Percentiles rank a stretch among this genome's conserved stretches.
These are phyloP conservation scores for Corydoras sp. DNA, from an alignment of 2,113 vertebrate genomes.

Conservation along the genomic window DNA sequence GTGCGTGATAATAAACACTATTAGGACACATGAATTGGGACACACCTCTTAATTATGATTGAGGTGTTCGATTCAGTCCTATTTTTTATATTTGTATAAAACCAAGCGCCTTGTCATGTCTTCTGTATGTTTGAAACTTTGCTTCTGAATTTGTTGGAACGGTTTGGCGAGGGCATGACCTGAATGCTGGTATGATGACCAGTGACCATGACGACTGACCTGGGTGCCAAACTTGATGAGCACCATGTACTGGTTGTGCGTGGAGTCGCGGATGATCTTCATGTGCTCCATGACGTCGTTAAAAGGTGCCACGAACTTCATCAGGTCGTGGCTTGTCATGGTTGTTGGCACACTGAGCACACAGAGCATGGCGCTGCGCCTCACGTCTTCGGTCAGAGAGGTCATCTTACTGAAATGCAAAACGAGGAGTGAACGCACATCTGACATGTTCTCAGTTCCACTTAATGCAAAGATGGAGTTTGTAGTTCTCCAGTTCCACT, in stretches of 20 bases:
- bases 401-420: conserved; percentile 85
- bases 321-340: conserved; percentile 97
- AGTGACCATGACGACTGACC: conserved; percentile 60
- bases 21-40: too few species aligned
- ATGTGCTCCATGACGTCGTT: conserved; percentile 97
- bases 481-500: too few species aligned
- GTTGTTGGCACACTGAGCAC: conserved; percentile 91
- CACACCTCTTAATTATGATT: too few species aligned
- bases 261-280: conserved; percentile 98
- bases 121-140: too few species aligned
- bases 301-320: conserved; percentile 96
- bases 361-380: conserved; percentile 93
- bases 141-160: too few species aligned
- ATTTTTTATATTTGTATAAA: too few species aligned
- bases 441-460: neutral
- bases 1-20: too few species aligned
- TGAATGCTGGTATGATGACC: too few species aligned
- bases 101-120: too few species aligned
- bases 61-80: too few species aligned
- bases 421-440: neutral
- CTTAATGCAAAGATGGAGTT: too few species aligned
- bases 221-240: conserved; percentile 89
- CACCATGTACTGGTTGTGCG: conserved; percentile 97
- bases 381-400: conserved; percentile 81
- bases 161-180: too few species aligned